Percentiles rank a stretch among this genome's conserved stretches.
phyloP scores from a whole-genome alignment of 2,888 invertebrate species.

The Crematogaster levior region DNA sequence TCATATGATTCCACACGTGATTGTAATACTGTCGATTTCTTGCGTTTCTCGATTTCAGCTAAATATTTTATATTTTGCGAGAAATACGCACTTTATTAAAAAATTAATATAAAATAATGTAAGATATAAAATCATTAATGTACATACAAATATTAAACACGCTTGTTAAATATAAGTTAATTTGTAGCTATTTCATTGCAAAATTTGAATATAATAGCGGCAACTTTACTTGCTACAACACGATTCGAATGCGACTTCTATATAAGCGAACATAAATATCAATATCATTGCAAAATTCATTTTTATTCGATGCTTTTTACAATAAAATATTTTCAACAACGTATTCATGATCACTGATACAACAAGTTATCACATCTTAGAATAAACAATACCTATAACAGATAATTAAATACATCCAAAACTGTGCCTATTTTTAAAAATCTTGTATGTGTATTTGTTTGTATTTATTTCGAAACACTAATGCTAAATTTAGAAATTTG shows the following conservation, averaged over 20 bases:
- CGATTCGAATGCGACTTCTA: neutral
- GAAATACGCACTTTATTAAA: neutral
- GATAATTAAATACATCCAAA: conserved; percentile 23
- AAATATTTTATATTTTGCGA: neutral
- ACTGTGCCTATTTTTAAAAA: neutral
- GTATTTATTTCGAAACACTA: neutral
- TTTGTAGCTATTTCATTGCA: no score
- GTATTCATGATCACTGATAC: conserved; percentile 1
- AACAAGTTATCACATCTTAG: conserved; percentile 24
- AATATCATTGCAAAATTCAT: conserved; percentile 14
- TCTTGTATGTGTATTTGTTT: neutral
- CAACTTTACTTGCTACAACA: neutral
- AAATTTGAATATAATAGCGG: neutral
- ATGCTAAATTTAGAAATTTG: neutral
- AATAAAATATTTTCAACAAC: neutral
- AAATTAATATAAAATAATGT: neutral
- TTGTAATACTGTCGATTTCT: neutral
- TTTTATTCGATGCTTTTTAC: conserved; percentile 21
- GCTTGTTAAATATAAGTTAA: no score
- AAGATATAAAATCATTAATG: neutral
- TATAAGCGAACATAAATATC: neutral
- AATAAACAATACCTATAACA: neutral
- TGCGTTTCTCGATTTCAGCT: neutral
- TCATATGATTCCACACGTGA: neutral
- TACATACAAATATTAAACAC: no score